A percentile compares a stretch with the other conserved stretches of the same genome.
Evolutionary conservation across 2,888 invertebrate species (phyloP).

Genomic region (Girardia tigrina): DNA sequence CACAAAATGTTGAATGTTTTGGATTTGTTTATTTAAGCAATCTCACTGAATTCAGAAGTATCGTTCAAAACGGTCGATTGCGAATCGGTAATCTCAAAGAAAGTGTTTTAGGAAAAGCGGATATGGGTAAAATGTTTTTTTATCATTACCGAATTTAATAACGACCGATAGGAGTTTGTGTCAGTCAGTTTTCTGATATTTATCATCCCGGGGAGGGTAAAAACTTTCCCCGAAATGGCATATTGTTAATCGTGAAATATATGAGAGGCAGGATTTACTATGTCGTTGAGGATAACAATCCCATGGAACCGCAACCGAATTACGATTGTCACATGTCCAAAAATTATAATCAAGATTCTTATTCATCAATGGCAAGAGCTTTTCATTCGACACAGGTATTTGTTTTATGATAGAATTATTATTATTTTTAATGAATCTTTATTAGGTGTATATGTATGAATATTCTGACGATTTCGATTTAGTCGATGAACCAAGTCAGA

Average conservation of each 20-base stretch:
- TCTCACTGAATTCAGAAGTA: background rate
- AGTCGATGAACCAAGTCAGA: background rate
- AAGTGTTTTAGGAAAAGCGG: background rate
- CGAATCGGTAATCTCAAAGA: background rate
- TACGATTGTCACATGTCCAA: constrained; percentile 35
- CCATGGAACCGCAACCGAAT: constrained; percentile 33
- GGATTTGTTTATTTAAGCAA: background rate
- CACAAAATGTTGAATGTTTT: background rate
- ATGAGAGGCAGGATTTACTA: constrained; percentile 26
- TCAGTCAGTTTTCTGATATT: constrained; percentile 28
- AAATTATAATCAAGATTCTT: background rate
- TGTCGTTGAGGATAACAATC: constrained; percentile 34
- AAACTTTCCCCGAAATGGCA: constrained; percentile 20
- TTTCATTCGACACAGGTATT: constrained; percentile 29
- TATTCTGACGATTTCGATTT: constrained; percentile 34
- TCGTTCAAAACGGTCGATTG: background rate
- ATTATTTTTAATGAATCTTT: background rate
- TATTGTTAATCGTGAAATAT: constrained; percentile 28
- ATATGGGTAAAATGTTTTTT: background rate
- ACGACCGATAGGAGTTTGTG: constrained; percentile 49
- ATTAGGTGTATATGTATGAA: constrained; percentile 34
- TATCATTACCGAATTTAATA: too few relatives aligned
- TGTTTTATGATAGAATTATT: background rate
- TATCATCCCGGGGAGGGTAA: constrained; percentile 20
- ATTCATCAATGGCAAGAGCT: background rate